Evolutionary conservation across 2,113 vertebrate genomes (phyloP), one percentile per base, ranked within the genome.

Genomic region (Nematolebias whitei): DNA sequence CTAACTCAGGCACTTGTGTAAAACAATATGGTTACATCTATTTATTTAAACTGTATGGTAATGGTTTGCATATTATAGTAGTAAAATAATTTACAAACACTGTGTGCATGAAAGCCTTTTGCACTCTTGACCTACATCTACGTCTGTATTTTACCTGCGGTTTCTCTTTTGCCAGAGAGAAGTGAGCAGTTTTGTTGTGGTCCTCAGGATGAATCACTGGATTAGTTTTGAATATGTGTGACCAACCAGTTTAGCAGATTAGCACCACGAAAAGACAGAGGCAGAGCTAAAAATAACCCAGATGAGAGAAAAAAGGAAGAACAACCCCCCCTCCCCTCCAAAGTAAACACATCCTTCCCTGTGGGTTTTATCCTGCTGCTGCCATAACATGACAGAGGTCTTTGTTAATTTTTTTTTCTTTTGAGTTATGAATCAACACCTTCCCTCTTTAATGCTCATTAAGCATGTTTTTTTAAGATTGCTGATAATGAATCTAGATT

Each of bases 201-300:
- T n/a, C n/a, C n/a, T n/a, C n/a, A n/a, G n/a, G n/a, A n/a, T n/a
- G n/a, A n/a, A n/a, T n/a, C n/a, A 70, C 63, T 59, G 51, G 20
- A 62, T 71, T 67, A 40, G 75, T 16, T 79, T 2, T 63, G 52
- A 14, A 48, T 55, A 13, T 63, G 47, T 77, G 56, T 63, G 39
- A 51, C 52, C 65, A 43, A 55, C 49, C 62, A 56, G 57, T 72
- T 78, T 71, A 71, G 64, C 62, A 75, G 68, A 84, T 87, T 84
- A 83, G 64, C 63, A 64, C 13, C 63, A 69, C 54, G 68, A 77
- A 79, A 79, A 78, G 40, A 35, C 68, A 59, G 54, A 56, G 57
- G 54, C 63, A 55, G 40, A 29, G 76, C 79, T 88, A 89, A 85
- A 88, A 85, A 88, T 84, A 88, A 32, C 57, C 26, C 45, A 43